Evolutionary conservation across 2,113 vertebrate species (phyloP).

Genomic region (Halichoeres trimaculatus): DNA sequence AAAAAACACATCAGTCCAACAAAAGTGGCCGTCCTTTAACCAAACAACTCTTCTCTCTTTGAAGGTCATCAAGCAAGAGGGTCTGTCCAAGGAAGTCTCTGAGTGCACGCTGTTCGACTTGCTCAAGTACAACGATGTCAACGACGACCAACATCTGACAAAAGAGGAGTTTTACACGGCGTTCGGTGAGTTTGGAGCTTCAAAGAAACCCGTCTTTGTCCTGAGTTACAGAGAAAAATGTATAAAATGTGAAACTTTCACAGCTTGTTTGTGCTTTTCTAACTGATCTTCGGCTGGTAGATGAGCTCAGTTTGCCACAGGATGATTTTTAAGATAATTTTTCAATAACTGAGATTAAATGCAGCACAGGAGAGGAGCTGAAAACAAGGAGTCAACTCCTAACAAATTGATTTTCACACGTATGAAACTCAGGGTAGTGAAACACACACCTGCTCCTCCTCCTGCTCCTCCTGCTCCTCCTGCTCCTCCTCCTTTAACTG

Average conservation of each 20-base stretch:
- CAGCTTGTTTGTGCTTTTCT: too few species aligned
- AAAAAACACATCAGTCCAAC: neutral
- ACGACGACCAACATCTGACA: slow-evolving; percentile 88
- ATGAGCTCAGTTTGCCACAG: neutral
- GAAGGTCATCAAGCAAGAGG: slow-evolving; percentile 94
- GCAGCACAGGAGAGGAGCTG: neutral
- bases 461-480: neutral
- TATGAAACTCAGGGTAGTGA: neutral
- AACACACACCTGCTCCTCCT: neutral
- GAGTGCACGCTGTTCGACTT: slow-evolving; percentile 94
- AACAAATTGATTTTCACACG: neutral
- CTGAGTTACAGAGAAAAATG: neutral
- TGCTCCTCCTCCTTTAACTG: neutral
- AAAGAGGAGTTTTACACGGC: slow-evolving; percentile 94
- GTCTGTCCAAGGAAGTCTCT: slow-evolving; percentile 86
- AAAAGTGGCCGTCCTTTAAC: slow-evolving; percentile 4
- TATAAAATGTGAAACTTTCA: too few species aligned
- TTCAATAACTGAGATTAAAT: neutral
- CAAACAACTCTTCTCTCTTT: slow-evolving; percentile 41
- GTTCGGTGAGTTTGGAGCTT: slow-evolving; percentile 87
- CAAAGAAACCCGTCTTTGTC: neutral
- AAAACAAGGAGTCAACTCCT: neutral
- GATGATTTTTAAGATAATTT: too few species aligned
- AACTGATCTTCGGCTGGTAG: too few species aligned
- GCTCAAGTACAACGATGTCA: slow-evolving; percentile 92